phyloP scores from a whole-genome alignment of 2,797 vertebrate species.

The Furcifer pardalis region DNA sequence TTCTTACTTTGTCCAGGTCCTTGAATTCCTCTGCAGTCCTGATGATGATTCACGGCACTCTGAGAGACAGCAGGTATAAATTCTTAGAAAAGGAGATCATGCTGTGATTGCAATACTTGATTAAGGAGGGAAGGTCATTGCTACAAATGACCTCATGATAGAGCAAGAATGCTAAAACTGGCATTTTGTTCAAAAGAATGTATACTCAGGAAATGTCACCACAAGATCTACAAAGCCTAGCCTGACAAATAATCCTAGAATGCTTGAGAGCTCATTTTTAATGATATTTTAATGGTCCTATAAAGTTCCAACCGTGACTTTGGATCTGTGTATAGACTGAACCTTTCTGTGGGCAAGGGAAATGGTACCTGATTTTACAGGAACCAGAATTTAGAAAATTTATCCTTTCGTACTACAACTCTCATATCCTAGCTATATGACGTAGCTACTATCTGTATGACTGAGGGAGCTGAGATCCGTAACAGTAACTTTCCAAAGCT shows the following conservation, averaged over 20 bases:
- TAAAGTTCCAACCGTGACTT: not conserved
- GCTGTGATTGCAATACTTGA: not conserved
- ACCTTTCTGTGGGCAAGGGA: too few species aligned
- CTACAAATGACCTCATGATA: slow-evolving; percentile 6
- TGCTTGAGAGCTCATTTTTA: not conserved
- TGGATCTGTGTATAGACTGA: too few species aligned
- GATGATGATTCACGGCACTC: slow-evolving; percentile 95
- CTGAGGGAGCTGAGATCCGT: too few species aligned
- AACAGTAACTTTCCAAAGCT: too few species aligned
- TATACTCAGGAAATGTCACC: too few species aligned
- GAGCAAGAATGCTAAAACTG: slow-evolving; percentile 3
- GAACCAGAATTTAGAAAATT: not conserved
- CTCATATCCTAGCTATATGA: too few species aligned
- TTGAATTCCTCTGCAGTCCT: slow-evolving; percentile 95
- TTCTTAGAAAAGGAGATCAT: not conserved
- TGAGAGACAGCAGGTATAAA: slow-evolving; percentile 92
- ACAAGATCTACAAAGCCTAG: too few species aligned
- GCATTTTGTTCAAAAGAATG: not conserved
- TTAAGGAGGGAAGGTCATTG: not conserved
- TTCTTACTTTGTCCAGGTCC: slow-evolving; percentile 79
- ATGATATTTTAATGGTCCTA: too few species aligned
- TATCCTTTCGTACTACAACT: too few species aligned
- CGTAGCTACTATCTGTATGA: too few species aligned
- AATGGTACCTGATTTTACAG: not conserved
- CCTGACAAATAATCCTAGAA: too few species aligned